Percentiles rank a stretch among this genome's conserved stretches.
Conservation (phyloP, 1,140 invertebrate species). For the Drosophila novamexicana region DNA sequence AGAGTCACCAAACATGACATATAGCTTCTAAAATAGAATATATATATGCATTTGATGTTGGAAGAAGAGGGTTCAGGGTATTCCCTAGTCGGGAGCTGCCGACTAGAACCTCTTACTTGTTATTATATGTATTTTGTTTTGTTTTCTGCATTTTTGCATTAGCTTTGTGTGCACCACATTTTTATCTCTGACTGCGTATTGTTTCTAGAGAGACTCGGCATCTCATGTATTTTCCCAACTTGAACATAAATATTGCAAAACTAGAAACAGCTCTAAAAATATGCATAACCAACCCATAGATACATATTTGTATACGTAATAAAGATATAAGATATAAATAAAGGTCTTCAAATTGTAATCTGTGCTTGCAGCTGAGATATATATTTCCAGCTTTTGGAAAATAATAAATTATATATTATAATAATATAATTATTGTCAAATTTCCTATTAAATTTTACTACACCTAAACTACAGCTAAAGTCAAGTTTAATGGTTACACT, state of each 20-base stretch:
- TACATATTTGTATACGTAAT: not conserved
- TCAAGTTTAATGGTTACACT: too few species aligned
- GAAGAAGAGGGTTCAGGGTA: too few species aligned
- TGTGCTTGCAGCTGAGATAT: not conserved
- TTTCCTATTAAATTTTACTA: too few species aligned
- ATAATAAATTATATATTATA: not conserved
- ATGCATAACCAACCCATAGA: not conserved
- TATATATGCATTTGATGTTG: too few species aligned
- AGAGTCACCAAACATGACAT: too few species aligned
- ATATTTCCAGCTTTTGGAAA: not conserved
- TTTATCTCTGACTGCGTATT: slow-evolving; percentile 27
- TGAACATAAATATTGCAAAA: slow-evolving; percentile 22
- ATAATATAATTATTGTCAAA: too few species aligned
- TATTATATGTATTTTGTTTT: not conserved
- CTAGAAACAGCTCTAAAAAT: not conserved
- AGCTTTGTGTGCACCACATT: slow-evolving; percentile 40
- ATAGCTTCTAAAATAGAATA: too few species aligned
- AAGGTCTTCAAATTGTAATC: not conserved
- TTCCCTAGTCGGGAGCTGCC: too few species aligned
- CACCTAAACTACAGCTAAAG: too few species aligned
- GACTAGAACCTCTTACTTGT: too few species aligned
- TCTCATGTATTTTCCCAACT: not conserved
- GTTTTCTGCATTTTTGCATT: slow-evolving; percentile 60
- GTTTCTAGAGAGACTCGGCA: not conserved
- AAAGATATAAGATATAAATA: not conserved